Conservation (phyloP, 2,888 invertebrate species). For the Cataglyphis albicans region DNA sequence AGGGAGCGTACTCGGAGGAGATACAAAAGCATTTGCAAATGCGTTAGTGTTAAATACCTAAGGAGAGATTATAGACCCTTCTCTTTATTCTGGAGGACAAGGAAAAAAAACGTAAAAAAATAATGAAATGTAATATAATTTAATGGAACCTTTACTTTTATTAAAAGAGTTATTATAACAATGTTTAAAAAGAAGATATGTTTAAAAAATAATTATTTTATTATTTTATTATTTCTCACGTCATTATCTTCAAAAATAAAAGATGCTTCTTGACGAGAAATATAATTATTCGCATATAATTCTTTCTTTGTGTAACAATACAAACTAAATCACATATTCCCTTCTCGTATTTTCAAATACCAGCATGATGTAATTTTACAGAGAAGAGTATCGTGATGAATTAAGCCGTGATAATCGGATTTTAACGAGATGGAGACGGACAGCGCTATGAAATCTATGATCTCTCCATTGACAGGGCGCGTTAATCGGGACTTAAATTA, state of each 20-base stretch:
- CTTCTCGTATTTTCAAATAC: not conserved
- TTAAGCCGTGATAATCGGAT: slow-evolving; percentile 42
- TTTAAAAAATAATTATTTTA: not conserved
- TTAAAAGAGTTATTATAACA: not conserved
- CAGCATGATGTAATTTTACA: slow-evolving; percentile 6
- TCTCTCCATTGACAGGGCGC: slow-evolving; percentile 34
- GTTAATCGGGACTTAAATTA: slow-evolving; percentile 65
- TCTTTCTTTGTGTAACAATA: not conserved
- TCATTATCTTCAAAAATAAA: not conserved
- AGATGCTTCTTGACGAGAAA: not conserved
- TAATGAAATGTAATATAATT: not conserved
- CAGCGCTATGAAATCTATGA: slow-evolving; percentile 15
- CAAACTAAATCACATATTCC: not conserved
- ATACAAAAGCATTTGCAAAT: slow-evolving; percentile 10
- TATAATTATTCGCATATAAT: not conserved
- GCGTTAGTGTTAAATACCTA: not conserved
- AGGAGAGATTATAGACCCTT: not conserved
- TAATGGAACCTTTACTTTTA: not conserved
- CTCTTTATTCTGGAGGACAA: not conserved
- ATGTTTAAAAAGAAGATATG: not conserved
- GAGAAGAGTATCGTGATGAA: not conserved
- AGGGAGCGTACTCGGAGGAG: not conserved
- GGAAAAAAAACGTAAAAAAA: not conserved
- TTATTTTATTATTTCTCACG: not conserved
- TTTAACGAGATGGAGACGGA: slow-evolving; percentile 12